These are phyloP conservation scores for Dorcus hopei DNA, from an alignment of 2,888 invertebrate genomes.

Conservation along the genomic window DNA sequence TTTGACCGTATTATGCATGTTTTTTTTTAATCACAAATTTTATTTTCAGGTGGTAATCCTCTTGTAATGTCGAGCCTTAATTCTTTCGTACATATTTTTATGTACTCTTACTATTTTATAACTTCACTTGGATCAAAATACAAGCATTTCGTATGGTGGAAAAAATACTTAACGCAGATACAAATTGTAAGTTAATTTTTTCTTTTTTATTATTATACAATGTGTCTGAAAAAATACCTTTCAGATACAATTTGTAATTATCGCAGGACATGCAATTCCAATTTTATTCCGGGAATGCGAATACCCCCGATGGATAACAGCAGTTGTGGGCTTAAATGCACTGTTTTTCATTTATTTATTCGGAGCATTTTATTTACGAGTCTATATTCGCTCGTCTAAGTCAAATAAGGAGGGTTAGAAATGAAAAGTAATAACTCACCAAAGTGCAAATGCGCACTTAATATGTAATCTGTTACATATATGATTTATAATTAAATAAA, in stretches of 20 bases:
- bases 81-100: constrained; percentile 79
- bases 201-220: neutral
- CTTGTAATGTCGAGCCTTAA: constrained; percentile 78
- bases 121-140: constrained; percentile 77
- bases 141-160: constrained; percentile 86
- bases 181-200: constrained; percentile 47
- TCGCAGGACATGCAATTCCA: constrained; percentile 56
- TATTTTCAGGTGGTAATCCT: constrained; percentile 74
- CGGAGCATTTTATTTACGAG: neutral
- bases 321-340: neutral
- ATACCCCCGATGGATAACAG: neutral
- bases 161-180: constrained; percentile 74
- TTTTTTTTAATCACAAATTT: constrained; percentile 50
- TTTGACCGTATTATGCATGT: neutral
- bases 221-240: constrained; percentile 26
- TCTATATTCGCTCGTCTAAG: neutral
- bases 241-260: constrained; percentile 66
- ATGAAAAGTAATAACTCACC: neutral
- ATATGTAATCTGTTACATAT: too few relatives aligned
- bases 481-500: too few relatives aligned
- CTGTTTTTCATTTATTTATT: neutral
- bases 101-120: constrained; percentile 83
- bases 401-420: neutral
- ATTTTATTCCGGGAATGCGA: constrained; percentile 3
- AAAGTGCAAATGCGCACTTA: neutral